Conservation (phyloP, 2,113 vertebrate genomes). For the Rissa tridactyla region DNA sequence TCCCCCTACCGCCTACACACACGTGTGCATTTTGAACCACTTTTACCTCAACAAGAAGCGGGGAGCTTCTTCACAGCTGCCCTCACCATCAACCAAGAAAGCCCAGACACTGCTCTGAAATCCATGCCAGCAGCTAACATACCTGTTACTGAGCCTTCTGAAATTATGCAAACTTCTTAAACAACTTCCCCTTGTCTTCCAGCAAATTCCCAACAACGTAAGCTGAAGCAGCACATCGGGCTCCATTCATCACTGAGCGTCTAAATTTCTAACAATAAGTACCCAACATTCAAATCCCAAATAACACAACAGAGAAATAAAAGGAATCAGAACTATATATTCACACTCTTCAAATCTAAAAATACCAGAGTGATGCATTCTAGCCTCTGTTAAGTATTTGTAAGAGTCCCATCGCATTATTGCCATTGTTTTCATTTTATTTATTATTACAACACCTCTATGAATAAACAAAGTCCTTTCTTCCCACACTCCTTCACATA, state of each 20-base stretch:
- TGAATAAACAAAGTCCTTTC: background rate
- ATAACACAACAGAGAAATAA: background rate
- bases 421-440: background rate
- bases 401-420: background rate
- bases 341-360: background rate
- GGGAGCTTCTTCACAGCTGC: background rate
- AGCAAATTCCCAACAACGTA: background rate
- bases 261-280: background rate
- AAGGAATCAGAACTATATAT: background rate
- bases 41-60: background rate
- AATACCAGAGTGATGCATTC: background rate
- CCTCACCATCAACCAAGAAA: background rate
- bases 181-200: background rate
- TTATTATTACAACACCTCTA: background rate
- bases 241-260: background rate
- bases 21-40: fast-evolving
- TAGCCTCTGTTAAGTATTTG: background rate
- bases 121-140: background rate
- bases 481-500: background rate
- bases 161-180: background rate
- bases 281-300: background rate
- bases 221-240: background rate
- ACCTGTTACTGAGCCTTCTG: background rate
- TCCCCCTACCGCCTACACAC: background rate
- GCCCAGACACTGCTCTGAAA: background rate